Conservation (phyloP, 2,888 invertebrate species). For the Bembecia ichneumoniformis region DNA sequence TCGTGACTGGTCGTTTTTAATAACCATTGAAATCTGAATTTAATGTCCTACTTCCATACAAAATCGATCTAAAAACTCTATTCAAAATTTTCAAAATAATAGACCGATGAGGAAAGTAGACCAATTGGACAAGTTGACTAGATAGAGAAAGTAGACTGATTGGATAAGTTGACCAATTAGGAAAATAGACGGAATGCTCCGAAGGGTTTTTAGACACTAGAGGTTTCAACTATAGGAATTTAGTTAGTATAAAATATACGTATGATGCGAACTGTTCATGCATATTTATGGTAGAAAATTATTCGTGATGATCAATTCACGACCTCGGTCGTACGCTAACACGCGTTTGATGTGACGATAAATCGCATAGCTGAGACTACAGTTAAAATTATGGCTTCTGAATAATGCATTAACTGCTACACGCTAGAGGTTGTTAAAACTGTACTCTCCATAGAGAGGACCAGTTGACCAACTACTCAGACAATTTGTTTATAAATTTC, state of each 20-base stretch:
- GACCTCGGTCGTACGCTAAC: conserved; percentile 2
- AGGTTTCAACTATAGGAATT: too few relatives aligned
- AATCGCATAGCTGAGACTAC: conserved; percentile 51
- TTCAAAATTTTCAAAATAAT: too few relatives aligned
- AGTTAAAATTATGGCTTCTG: conserved; percentile 57
- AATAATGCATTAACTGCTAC: conserved; percentile 59
- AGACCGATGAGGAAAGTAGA: too few relatives aligned
- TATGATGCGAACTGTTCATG: not conserved
- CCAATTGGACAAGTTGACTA: too few relatives aligned
- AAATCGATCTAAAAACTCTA: too few relatives aligned
- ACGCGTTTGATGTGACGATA: conserved; percentile 45
- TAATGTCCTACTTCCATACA: too few relatives aligned
- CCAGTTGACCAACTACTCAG: conserved; percentile 7
- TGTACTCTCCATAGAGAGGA: conserved; percentile 22
- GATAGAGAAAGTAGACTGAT: too few relatives aligned
- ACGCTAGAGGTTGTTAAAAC: conserved; percentile 49
- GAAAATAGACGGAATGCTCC: too few relatives aligned
- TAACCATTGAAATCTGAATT: too few relatives aligned
- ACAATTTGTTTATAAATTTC: conserved; percentile 18
- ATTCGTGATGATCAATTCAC: not conserved
- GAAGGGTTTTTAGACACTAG: too few relatives aligned
- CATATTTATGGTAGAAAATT: not conserved
- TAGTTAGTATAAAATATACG: not conserved
- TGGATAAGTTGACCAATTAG: too few relatives aligned
- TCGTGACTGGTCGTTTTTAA: too few relatives aligned